Evolutionary conservation across 2,888 invertebrate species (phyloP), one percentile per base, ranked within the genome.

Genomic region (Cremastobaeus sp.): DNA sequence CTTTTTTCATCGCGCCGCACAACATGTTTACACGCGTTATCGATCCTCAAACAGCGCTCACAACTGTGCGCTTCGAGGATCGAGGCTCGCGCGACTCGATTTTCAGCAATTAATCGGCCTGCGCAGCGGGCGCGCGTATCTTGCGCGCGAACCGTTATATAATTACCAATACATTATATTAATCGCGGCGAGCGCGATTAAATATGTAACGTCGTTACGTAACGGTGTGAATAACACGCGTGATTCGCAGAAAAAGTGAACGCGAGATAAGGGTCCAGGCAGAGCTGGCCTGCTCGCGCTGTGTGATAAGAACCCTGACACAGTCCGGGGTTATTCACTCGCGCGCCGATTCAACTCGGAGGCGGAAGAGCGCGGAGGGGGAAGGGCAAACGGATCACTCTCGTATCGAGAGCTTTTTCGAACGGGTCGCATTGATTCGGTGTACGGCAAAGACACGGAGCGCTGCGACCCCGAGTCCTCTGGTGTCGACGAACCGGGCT

Each of bases 281-380:
- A 25, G 64, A 32, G 50, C 48, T 55, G 70, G 70, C 48, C 35
- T 43, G 57, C 59, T 60, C 64, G 28, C 47, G 77, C 65, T 69
- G 50, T 50, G 69, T 77, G 86, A 86, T 85, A 86, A 85, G 83
- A 85, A 82, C 78, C 73, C 79, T 80, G 87, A 85, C 86, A 85
- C 82, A 76, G 79, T 86, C 85, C 77, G 85, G 83, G 87, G 86
- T 87, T 86, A 80, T 86, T 87, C 85, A 86, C 86, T 84, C 81
- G 80, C 81, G 82, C 65, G 74, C 34, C 55, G 68, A 64, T 35
- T 43, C 43, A 39, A 70, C 54, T n/a, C 52, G 21, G 52, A 50
- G 6, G 47, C 68, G 18, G 39, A 47, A 30, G 57, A 65, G 35
- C 35, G 15, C 9, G 34, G 20, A 4, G 47, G 65, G 43, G 64